A percentile compares a stretch with the other conserved stretches of the same genome.
phyloP scores from a whole-genome alignment of 2,113 vertebrate genomes.

The Aegithalos caudatus region DNA sequence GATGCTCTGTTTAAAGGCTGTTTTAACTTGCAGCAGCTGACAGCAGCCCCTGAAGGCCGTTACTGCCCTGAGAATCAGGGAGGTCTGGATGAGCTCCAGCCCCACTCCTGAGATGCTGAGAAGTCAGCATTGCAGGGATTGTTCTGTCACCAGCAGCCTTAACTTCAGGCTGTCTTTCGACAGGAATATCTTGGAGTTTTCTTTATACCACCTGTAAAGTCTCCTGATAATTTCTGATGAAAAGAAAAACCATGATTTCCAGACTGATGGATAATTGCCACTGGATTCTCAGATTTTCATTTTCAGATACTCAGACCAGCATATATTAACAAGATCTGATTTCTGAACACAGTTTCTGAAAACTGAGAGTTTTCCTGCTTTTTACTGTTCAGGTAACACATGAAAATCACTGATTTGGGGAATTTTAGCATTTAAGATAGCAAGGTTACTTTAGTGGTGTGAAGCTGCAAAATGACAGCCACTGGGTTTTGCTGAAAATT shows the following conservation, averaged over 20 bases:
- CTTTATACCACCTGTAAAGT: not conserved
- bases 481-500: not conserved
- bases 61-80: not conserved
- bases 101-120: not conserved
- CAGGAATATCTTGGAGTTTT: not conserved
- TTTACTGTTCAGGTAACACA: not conserved
- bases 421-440: not conserved
- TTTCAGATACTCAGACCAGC: not conserved
- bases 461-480: not conserved
- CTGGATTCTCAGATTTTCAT: not conserved
- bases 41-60: slow-evolving; percentile 3
- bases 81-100: not conserved
- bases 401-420: not conserved
- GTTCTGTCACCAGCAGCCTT: not conserved
- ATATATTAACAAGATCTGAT: not conserved
- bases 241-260: not conserved
- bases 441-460: not conserved
- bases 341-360: not conserved
- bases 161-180: not conserved
- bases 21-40: slow-evolving; percentile 4
- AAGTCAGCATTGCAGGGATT: not conserved
- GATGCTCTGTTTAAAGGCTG: slow-evolving; percentile 11
- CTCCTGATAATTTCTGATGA: not conserved
- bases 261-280: not conserved
- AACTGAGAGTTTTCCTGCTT: not conserved